Percentiles rank a stretch among this genome's conserved stretches.
phyloP scores from a whole-genome alignment of 2,797 vertebrate genomes.

The Ptychobarbus kaznakovi region DNA sequence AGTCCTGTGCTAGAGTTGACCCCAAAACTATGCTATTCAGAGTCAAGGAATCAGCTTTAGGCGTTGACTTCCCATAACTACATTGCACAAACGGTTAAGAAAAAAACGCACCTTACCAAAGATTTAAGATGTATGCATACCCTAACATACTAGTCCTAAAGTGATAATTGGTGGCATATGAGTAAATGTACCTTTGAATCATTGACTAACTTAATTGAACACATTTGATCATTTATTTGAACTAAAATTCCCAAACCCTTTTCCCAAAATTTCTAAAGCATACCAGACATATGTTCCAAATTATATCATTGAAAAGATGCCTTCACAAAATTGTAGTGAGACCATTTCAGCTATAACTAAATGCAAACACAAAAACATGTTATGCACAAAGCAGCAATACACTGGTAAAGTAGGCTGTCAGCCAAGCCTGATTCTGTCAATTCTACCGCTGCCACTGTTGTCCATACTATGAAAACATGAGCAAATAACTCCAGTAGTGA shows the following conservation, averaged over 20 bases:
- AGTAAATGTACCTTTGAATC: background rate
- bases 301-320: background rate
- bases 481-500: background rate
- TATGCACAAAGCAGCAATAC: background rate
- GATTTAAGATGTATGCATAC: too few species aligned
- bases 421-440: background rate
- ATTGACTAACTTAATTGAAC: background rate
- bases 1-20: too few species aligned
- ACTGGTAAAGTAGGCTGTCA: background rate
- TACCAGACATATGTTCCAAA: background rate
- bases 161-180: constrained; percentile 6
- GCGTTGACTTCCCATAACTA: too few species aligned
- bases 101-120: too few species aligned
- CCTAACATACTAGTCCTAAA: background rate
- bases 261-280: background rate
- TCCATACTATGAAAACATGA: background rate
- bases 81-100: too few species aligned
- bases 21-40: too few species aligned
- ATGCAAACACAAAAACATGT: background rate
- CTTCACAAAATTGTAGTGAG: background rate
- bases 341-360: background rate
- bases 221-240: constrained; percentile 15
- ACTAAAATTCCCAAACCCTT: background rate
- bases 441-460: background rate
- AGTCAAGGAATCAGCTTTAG: too few species aligned